Evolutionary conservation across 2,113 vertebrate species (phyloP).

Genomic region (Pavo muticus): DNA sequence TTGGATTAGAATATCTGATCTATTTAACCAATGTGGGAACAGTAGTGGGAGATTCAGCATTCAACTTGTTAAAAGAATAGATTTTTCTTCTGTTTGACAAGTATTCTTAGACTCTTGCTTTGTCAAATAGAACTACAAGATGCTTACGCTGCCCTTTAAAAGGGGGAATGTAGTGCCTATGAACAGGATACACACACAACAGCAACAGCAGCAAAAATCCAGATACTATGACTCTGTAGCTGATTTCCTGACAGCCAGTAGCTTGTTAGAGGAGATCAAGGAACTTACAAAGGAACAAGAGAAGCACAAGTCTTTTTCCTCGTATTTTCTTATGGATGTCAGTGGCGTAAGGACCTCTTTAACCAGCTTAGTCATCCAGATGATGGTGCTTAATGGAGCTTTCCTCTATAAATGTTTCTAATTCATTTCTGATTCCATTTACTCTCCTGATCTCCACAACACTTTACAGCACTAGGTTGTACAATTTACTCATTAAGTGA

Average conservation of each 20-base stretch:
- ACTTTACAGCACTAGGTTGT: background rate
- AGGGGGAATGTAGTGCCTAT: background rate
- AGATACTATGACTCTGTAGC: background rate
- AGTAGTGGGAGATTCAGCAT: background rate
- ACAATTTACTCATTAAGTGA: conserved; percentile 21
- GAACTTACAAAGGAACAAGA: background rate
- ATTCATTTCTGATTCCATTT: conserved; percentile 23
- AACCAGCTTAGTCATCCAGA: background rate
- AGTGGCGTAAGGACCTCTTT: background rate
- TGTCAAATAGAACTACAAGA: background rate
- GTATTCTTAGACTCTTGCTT: background rate
- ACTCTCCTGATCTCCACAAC: background rate
- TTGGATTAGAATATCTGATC: background rate
- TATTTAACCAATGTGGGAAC: background rate
- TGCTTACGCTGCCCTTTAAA: background rate
- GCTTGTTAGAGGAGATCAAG: background rate
- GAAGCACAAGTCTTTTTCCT: background rate
- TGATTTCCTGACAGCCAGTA: background rate
- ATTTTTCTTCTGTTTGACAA: background rate
- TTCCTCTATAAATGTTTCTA: background rate
- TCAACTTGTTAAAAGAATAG: background rate
- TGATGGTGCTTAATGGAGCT: background rate
- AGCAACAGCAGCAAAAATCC: background rate
- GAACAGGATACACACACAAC: background rate
- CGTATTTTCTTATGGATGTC: background rate